phyloP scores from a whole-genome alignment of 2,113 vertebrate species.

The Balaeniceps rex region DNA sequence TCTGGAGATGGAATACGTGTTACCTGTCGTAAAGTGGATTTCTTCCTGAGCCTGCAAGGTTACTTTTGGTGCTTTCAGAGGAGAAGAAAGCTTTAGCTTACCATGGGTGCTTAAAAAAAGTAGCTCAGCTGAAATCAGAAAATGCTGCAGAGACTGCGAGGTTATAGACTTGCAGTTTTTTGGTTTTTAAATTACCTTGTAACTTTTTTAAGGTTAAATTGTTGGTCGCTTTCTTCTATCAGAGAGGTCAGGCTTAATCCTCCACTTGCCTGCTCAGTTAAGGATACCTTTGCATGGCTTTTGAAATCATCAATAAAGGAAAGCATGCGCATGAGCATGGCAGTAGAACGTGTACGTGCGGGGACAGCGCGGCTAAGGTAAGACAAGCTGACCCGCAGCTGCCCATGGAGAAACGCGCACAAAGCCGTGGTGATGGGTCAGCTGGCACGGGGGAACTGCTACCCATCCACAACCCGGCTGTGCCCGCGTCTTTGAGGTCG shows the following conservation, averaged over 20 bases:
- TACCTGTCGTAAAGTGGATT: not conserved
- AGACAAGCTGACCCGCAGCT: not conserved
- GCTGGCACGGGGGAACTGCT: not conserved
- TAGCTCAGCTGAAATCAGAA: not conserved
- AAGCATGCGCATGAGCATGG: fast-evolving
- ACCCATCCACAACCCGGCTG: fast-evolving
- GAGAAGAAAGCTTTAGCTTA: not conserved
- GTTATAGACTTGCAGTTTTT: not conserved
- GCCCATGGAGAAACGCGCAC: not conserved
- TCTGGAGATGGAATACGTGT: not conserved
- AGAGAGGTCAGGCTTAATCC: not conserved
- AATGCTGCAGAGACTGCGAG: too few species aligned
- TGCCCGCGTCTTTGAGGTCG: not conserved
- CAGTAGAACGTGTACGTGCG: fast-evolving
- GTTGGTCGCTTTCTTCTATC: not conserved
- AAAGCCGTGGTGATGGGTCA: not conserved
- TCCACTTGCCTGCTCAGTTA: not conserved
- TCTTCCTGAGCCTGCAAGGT: not conserved
- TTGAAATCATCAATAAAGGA: not conserved
- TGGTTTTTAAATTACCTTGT: not conserved
- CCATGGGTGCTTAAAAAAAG: not conserved
- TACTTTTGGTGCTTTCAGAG: not conserved
- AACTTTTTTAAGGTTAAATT: not conserved
- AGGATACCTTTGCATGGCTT: not conserved
- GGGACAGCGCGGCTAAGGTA: fast-evolving